A percentile compares a stretch with the other conserved stretches of the same genome.
Evolutionary conservation across 2,113 vertebrate genomes (phyloP).

Genomic region (Poecile atricapillus): DNA sequence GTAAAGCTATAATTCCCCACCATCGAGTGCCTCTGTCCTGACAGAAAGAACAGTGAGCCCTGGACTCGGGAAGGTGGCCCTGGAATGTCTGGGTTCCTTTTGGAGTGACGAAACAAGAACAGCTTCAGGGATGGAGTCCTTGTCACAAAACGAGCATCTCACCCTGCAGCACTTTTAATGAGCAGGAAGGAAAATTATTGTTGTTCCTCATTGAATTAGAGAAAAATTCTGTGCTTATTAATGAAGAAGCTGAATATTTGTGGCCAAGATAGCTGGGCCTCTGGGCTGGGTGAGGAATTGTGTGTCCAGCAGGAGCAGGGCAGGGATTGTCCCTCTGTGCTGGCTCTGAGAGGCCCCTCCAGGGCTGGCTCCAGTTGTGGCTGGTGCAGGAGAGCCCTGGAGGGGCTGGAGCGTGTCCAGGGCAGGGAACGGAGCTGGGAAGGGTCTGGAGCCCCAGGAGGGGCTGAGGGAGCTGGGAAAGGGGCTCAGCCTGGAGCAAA

Average conservation of each 20-base stretch:
- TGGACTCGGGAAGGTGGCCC: not conserved
- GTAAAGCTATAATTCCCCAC: not conserved
- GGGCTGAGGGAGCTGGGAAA: not conserved
- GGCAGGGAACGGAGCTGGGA: not conserved
- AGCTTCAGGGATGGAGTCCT: not conserved
- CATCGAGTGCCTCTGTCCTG: fast-evolving
- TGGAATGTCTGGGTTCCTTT: not conserved
- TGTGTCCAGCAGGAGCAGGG: not conserved
- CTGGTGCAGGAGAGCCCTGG: not conserved
- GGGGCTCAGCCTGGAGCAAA: not conserved
- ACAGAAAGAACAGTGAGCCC: not conserved
- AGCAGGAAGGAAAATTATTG: not conserved
- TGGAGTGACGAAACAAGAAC: not conserved
- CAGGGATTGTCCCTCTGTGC: not conserved
- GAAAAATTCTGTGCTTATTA: not conserved
- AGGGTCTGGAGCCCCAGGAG: not conserved
- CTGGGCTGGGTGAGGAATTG: not conserved
- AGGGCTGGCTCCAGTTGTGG: not conserved
- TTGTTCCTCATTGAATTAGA: not conserved
- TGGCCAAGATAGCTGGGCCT: fast-evolving
- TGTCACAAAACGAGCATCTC: not conserved
- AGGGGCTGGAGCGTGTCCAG: not conserved
- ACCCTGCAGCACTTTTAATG: not conserved
- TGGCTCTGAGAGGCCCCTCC: not conserved
- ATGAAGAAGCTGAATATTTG: not conserved